Conservation (phyloP, 2,888 invertebrate genomes). For the Drosophila anceps region DNA sequence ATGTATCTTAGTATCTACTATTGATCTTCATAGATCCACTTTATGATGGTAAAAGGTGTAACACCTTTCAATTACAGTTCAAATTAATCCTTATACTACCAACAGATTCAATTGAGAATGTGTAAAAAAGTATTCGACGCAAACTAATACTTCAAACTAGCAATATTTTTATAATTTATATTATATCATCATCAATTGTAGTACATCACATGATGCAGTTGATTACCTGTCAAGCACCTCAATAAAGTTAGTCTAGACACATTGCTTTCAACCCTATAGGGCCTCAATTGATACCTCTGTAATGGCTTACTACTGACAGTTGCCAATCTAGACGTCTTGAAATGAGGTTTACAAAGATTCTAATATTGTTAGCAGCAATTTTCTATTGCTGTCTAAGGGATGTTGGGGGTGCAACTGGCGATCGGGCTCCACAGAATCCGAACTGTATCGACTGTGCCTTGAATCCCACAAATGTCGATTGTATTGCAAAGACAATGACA, state of each 20-base stretch:
- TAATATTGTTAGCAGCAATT: background rate
- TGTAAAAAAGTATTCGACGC: no score
- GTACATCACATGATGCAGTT: background rate
- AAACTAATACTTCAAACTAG: no score
- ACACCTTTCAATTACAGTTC: no score
- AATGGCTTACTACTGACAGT: background rate
- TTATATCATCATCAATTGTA: no score
- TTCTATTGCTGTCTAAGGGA: background rate
- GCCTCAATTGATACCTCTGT: background rate
- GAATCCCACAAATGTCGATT: constrained; percentile 24
- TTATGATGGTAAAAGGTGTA: no score
- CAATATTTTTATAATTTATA: no score
- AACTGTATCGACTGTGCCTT: constrained; percentile 32
- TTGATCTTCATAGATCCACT: no score
- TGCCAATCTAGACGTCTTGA: background rate
- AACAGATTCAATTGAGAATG: background rate
- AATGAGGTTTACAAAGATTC: background rate
- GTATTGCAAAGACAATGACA: constrained; percentile 4
- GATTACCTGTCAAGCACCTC: background rate
- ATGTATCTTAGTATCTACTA: no score
- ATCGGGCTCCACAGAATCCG: constrained; percentile 27
- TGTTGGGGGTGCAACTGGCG: constrained; percentile 16
- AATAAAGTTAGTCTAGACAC: background rate
- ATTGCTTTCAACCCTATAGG: background rate
- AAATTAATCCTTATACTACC: background rate